Evolutionary conservation across 2,113 vertebrate genomes (phyloP).

Genomic region (Felis catus): F.catus_Fca126_mat1.0 CM031419.1:32325501-32326000

Average conservation of each 20-base stretch:
- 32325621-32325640: not conserved
- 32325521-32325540: not conserved
- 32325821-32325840: not conserved
- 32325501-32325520: not conserved
- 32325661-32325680: not conserved
- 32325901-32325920: not conserved
- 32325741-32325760: rapidly evolving
- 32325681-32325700: not conserved
- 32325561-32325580: not conserved
- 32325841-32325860: not conserved
- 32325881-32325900: not conserved
- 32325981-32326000: not conserved
- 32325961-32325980: not conserved
- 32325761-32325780: not conserved
- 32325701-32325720: not conserved
- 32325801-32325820: not conserved
- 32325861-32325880: not conserved
- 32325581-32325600: not conserved
- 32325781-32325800: not conserved
- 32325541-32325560: not conserved
- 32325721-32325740: not conserved
- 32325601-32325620: not conserved
- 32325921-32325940: not conserved
- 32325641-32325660: not conserved
- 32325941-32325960: not conserved